A percentile compares a stretch with the other conserved stretches of the same genome.
Evolutionary conservation across 2,888 invertebrate species (phyloP).

Genomic region (Drosophila trichaetosa): DNA sequence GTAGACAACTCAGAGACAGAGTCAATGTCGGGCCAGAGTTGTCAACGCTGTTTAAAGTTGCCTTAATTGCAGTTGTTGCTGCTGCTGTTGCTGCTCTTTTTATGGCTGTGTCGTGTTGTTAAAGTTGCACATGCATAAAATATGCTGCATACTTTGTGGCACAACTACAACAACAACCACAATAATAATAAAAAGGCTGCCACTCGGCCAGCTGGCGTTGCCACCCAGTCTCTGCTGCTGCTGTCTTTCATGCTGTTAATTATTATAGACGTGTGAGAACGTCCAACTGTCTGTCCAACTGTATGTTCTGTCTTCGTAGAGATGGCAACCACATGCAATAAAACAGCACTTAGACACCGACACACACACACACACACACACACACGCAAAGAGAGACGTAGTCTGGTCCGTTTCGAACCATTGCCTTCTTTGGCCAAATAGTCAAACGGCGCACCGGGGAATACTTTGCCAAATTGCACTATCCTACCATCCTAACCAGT

Average conservation of each 20-base stretch:
- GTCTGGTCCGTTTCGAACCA: slow-evolving; percentile 32
- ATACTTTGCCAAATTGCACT: slow-evolving; percentile 78
- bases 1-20: slow-evolving; percentile 56
- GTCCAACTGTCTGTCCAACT: slow-evolving; percentile 45
- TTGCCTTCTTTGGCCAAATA: slow-evolving; percentile 48
- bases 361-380: slow-evolving; percentile 9
- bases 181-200: slow-evolving; percentile 22
- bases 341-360: slow-evolving; percentile 74
- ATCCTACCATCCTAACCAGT: slow-evolving; percentile 35
- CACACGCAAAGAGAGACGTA: slow-evolving; percentile 16
- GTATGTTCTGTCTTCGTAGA: slow-evolving; percentile 42
- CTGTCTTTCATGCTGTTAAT: slow-evolving; percentile 81
- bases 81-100: slow-evolving; percentile 42
- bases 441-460: slow-evolving; percentile 73
- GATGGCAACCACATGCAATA: slow-evolving; percentile 72
- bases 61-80: slow-evolving; percentile 72
- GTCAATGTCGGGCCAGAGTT: slow-evolving; percentile 74
- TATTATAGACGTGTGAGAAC: slow-evolving; percentile 82
- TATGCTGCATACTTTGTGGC: slow-evolving; percentile 72
- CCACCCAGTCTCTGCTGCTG: slow-evolving; percentile 43
- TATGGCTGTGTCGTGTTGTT: slow-evolving; percentile 62
- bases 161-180: slow-evolving; percentile 20
- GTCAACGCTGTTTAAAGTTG: slow-evolving; percentile 75
- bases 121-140: slow-evolving; percentile 77
- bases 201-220: slow-evolving; percentile 4